phyloP scores from a whole-genome alignment of 92 coral and sea anemone species.

The Micromussa lordhowensis region DNA sequence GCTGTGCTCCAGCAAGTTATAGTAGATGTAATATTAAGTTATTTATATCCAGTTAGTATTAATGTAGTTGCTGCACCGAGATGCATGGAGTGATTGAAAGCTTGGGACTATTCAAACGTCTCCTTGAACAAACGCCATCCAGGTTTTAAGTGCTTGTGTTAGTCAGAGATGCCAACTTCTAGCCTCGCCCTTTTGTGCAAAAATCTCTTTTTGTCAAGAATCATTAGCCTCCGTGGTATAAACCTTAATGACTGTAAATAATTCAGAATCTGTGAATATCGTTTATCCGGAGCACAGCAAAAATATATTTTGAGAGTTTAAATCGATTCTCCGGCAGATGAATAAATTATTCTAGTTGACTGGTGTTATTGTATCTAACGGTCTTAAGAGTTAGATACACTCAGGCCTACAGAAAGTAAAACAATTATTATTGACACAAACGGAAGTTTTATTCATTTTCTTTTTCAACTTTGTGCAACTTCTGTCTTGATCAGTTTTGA shows the following conservation, averaged over 20 bases:
- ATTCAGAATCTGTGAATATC: background rate
- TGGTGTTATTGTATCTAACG: background rate
- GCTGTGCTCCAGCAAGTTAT: background rate
- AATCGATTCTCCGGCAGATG: background rate
- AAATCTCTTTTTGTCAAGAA: background rate
- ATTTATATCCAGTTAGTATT: background rate
- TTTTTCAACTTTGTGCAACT: background rate
- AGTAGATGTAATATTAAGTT: background rate
- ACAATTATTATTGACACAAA: background rate
- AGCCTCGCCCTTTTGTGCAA: background rate
- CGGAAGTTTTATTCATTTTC: background rate
- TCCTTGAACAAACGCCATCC: background rate
- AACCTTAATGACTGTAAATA: background rate
- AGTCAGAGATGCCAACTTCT: background rate
- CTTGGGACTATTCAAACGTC: too few species aligned
- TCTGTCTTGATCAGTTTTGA: background rate
- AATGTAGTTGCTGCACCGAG: background rate
- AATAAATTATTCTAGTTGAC: conserved; percentile 1
- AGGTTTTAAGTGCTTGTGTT: background rate
- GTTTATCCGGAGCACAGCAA: background rate
- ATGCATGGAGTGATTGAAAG: too few species aligned
- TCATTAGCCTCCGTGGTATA: background rate
- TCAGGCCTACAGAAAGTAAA: background rate
- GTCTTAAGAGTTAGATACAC: background rate
- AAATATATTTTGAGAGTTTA: conserved; percentile 23